Conservation (phyloP, 2,113 vertebrate species). For the Condylura cristata region DNA sequence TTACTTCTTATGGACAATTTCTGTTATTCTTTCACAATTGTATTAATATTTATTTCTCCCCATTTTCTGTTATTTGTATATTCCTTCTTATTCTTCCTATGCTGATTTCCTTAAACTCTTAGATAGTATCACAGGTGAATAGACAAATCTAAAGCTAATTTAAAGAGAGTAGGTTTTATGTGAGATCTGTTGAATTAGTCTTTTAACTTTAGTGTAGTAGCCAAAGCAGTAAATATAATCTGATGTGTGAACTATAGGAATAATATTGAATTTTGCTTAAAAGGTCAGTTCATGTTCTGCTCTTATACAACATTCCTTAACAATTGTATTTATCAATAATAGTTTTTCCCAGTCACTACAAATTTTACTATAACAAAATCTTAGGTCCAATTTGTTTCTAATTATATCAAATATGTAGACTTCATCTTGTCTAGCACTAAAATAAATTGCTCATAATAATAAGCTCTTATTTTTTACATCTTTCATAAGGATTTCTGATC, state of each 20-base stretch:
- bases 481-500: background rate
- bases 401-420: background rate
- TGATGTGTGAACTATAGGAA: background rate
- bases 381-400: background rate
- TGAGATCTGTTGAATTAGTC: background rate
- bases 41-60: background rate
- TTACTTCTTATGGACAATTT: background rate
- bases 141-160: background rate
- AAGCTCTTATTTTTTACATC: background rate
- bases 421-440: background rate
- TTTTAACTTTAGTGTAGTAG: background rate
- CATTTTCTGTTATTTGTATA: background rate
- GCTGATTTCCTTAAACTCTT: background rate
- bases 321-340: background rate
- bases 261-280: background rate
- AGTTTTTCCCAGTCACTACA: no score
- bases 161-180: background rate
- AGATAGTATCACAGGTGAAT: background rate
- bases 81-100: background rate
- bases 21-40: background rate
- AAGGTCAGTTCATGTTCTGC: background rate
- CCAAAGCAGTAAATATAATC: background rate
- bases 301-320: background rate
- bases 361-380: no score
- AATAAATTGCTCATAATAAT: background rate